Conservation (phyloP, 1,140 invertebrate genomes). For the Caenorhabditis tropicalis region DNA sequence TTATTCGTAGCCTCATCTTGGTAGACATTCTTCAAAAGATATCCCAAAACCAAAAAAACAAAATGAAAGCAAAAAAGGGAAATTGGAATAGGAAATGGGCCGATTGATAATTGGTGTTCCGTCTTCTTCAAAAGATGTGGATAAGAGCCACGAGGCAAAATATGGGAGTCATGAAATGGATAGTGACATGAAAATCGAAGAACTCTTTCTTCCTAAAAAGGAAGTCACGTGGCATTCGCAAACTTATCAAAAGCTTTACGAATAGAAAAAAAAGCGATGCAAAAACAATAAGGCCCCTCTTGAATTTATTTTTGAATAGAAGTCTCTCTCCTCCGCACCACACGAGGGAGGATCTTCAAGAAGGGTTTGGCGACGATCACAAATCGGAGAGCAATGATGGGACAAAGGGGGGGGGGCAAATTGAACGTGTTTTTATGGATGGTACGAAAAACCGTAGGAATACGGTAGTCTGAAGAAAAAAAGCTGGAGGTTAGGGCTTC, state of each 20-base stretch:
- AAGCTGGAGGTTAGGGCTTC: too few species aligned
- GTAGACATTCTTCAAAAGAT: not conserved
- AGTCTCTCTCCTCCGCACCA: not conserved
- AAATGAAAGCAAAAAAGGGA: not conserved
- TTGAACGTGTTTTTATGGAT: too few species aligned
- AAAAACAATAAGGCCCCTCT: not conserved
- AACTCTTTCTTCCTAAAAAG: too few species aligned
- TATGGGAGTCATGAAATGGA: too few species aligned
- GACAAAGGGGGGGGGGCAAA: not conserved
- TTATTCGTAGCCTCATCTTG: too few species aligned
- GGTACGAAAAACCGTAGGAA: too few species aligned
- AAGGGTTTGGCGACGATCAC: not conserved
- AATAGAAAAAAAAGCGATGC: not conserved
- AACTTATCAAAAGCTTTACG: not conserved
- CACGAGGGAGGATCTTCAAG: not conserved
- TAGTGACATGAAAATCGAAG: too few species aligned
- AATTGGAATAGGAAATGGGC: constrained; percentile 1
- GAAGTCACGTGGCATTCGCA: not conserved
- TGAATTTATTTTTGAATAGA: not conserved
- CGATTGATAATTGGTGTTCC: constrained; percentile 6
- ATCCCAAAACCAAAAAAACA: not conserved
- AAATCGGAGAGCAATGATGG: not conserved
- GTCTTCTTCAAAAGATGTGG: not conserved
- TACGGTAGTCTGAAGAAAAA: too few species aligned
- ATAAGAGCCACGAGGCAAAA: too few species aligned